Evolutionary conservation across 2,113 vertebrate genomes (phyloP), one percentile per base, ranked within the genome.

Genomic region (Cyphomyrus plagiostoma): DNA sequence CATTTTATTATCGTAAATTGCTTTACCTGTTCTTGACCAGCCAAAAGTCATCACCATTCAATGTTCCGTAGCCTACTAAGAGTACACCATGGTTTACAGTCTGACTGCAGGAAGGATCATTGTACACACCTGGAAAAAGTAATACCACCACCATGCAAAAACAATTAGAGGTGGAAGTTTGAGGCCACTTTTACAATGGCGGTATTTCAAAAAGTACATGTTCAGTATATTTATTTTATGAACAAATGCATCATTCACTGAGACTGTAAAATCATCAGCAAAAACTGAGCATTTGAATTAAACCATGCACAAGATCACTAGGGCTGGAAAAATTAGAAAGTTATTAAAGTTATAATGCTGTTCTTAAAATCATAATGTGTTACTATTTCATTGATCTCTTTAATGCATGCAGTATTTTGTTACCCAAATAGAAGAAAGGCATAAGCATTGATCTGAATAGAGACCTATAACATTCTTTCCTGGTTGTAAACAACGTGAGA

Each of bases 11-110:
- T 17, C 89, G 50, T 50, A 26, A 90, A 30, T 45, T 3, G 0
- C 23, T 80, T 39, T 94, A 99, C 98, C 98, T 99, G 96, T 99
- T 99, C 93, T 99, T 99, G 53, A 99, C 94, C 50, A 99, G 96
- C 98, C 98, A 99, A 35, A 95, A 99, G 17, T 99, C 97, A 53
- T 96, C 93, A 15, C 96, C 95, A 0, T 94, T 26, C 0, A 95
- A 84, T 0, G 92, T 95, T 1, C 98, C 98, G 0, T 99, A 99
- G 4, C 98, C 98, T 0, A 98, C 89, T 0, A 91, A 95, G 0
- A 99, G 90, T 2, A 99, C 97, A 0, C 0, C 97, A 0, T 99
- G 98, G 91, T 98, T 98, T 74, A 97, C 93, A 0, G 39, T 3
- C 56, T 96, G 93, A 0, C 91, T 91, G 92, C 98, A 99, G n/a